Evolutionary conservation across 2,888 invertebrate genomes (phyloP), one percentile per base, ranked within the genome.

Genomic region (Campoplex capitator): DNA sequence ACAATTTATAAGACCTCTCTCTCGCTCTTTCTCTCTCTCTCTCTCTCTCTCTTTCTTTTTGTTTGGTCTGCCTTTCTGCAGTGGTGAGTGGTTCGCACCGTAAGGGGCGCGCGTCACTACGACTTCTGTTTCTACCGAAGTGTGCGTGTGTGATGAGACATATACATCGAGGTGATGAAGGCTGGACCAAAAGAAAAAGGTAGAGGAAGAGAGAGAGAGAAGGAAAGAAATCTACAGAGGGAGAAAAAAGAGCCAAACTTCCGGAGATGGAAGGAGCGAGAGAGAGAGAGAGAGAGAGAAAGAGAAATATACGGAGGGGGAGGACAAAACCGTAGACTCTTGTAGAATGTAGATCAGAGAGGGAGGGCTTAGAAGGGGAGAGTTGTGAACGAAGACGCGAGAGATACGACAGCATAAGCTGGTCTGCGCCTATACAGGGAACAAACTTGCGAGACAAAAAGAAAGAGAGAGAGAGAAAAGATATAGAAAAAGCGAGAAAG

Each of bases 331-430:
- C 70, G 51, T 67, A 83, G 76, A 84, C 74, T 68, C 67, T 73
- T 81, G 83, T 83, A 84, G 82, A 82, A 78, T 81, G 82, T 73
- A 77, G 80, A 88, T 85, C 85, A 75, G 77, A 82, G 62, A 11
- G 35, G 56, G n/a, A 54, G 28, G 35, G 54, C 23, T 23, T 56
- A 23, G 38, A 65, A 23, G 35, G 54, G 67, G 32, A 68, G 81
- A 67, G 74, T 82, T 82, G 81, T 75, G 82, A 82, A 82, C n/a
- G 82, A 82, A 65, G 65, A 65, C 54, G 48, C 51, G 67, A 68
- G 45, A 78, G 68, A 71, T 56, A 18, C 68, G 68, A 70, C 18
- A 70, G 70, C 48, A 62, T 73, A 35, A 65, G 70, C 68, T 70
- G 42, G 23, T 32, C 48, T n/a, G 42, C 70, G 71, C 32, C 45